Conservation (phyloP, 2,888 invertebrate species). For the Leptinotarsa haldemani region DNA sequence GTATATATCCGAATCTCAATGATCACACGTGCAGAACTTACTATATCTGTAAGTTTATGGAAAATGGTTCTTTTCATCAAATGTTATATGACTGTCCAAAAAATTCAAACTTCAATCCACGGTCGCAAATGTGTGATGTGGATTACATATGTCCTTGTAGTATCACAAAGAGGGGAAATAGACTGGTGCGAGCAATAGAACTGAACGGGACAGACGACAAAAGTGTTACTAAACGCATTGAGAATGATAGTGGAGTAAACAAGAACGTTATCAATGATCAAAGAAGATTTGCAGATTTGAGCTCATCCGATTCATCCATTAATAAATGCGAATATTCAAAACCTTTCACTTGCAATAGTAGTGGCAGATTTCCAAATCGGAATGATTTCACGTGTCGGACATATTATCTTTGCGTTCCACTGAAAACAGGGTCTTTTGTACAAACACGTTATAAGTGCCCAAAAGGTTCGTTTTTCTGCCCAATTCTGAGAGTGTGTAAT, state of each 20-base stretch:
- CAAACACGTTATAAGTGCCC: not conserved
- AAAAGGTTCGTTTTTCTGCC: not conserved
- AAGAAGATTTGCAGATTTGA: too few relatives aligned
- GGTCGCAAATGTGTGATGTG: constrained; percentile 41
- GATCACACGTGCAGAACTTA: constrained; percentile 58
- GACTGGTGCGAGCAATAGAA: not conserved
- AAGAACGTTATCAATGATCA: too few relatives aligned
- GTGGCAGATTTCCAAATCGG: constrained; percentile 42
- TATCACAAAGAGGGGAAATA: not conserved
- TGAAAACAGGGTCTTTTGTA: not conserved
- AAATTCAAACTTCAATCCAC: constrained; percentile 48
- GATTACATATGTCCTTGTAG: constrained; percentile 47
- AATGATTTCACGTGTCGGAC: constrained; percentile 63
- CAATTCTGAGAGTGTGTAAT: not conserved
- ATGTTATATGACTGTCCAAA: constrained; percentile 45
- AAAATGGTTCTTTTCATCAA: constrained; percentile 41
- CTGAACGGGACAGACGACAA: not conserved
- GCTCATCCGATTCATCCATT: too few relatives aligned
- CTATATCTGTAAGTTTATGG: constrained; percentile 48
- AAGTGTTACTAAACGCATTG: not conserved
- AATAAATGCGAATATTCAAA: not conserved
- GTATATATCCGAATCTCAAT: constrained; percentile 64
- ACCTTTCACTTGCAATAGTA: constrained; percentile 36
- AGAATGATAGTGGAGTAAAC: too few relatives aligned
- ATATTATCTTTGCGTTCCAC: constrained; percentile 65